Evolutionary conservation across 2,888 invertebrate genomes (phyloP).

Genomic region (Neelides folsomi): DNA sequence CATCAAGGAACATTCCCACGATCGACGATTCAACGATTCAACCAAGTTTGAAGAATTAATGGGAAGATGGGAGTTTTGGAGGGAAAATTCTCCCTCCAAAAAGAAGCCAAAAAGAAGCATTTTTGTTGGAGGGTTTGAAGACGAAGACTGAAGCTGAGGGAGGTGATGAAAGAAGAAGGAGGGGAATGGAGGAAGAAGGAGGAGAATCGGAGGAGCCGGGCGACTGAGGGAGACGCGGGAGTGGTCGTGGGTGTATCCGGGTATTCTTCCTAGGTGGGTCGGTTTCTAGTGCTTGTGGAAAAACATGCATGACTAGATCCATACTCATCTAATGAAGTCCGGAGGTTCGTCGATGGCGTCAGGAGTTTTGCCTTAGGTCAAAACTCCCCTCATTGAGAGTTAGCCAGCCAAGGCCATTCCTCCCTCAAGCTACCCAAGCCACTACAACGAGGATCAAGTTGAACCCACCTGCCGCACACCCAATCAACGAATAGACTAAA

Average conservation of each 20-base stretch:
- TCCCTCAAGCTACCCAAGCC: too few species aligned
- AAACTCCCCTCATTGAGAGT: constrained; percentile 17
- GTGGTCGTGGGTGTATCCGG: constrained; percentile 9
- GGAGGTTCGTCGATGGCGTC: constrained; percentile 16
- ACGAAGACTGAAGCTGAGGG: too few species aligned
- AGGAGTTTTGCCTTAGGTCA: constrained; percentile 21
- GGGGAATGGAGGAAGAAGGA: neutral
- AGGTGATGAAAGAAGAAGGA: neutral
- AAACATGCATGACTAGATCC: constrained; percentile 29
- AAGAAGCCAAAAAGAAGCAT: too few species aligned
- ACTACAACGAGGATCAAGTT: too few species aligned
- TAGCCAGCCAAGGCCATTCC: constrained; percentile 19
- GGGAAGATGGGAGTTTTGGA: too few species aligned
- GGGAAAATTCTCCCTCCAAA: too few species aligned
- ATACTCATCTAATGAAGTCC: constrained; percentile 33
- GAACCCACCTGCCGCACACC: neutral
- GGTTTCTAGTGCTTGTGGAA: constrained; percentile 29
- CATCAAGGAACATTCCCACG: constrained; percentile 50
- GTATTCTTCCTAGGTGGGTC: constrained; percentile 30
- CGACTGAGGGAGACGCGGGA: constrained; percentile 1
- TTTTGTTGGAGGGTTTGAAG: too few species aligned
- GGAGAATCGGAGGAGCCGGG: neutral
- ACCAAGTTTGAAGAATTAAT: constrained; percentile 3
- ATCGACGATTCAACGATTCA: too few species aligned
- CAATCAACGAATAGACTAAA: too few species aligned